Evolutionary conservation across 2,113 vertebrate species (phyloP).

Genomic region (Nanorana parkeri): DNA sequence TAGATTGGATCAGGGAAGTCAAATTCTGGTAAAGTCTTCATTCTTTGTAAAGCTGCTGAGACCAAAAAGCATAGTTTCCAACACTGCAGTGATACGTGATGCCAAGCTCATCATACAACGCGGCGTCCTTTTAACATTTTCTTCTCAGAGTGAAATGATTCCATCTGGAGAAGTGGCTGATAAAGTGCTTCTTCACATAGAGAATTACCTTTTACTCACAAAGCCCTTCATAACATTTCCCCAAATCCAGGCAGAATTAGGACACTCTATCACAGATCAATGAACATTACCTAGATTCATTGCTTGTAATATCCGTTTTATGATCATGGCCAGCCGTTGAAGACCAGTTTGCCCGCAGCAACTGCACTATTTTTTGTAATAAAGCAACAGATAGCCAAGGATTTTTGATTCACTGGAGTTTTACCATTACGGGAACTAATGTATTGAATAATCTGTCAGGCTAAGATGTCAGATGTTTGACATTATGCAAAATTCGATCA

Average conservation of each 20-base stretch:
- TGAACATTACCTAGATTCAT: conserved; percentile 43
- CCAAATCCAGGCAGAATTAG: conserved; percentile 21
- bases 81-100: conserved; percentile 48
- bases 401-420: neutral
- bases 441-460: conserved; percentile 7
- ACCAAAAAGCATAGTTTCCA: neutral
- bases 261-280: conserved; percentile 30
- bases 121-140: neutral
- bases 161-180: conserved; percentile 11
- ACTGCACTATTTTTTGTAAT: conserved; percentile 8
- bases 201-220: conserved; percentile 28
- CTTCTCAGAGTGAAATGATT: conserved; percentile 26
- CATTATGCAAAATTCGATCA: conserved; percentile 24
- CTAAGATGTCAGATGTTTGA: neutral
- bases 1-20: too few species aligned
- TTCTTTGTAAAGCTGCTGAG: neutral
- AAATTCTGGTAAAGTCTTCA: neutral
- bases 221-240: conserved; percentile 43
- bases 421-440: conserved; percentile 8
- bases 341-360: conserved; percentile 6
- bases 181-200: neutral
- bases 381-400: conserved; percentile 2
- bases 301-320: conserved; percentile 47
- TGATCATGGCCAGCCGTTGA: conserved; percentile 3
- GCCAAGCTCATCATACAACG: neutral